Percentiles rank a stretch among this genome's conserved stretches.
Evolutionary conservation across 2,113 vertebrate species (phyloP).

Genomic region (Leptodactylus fuscus): DNA sequence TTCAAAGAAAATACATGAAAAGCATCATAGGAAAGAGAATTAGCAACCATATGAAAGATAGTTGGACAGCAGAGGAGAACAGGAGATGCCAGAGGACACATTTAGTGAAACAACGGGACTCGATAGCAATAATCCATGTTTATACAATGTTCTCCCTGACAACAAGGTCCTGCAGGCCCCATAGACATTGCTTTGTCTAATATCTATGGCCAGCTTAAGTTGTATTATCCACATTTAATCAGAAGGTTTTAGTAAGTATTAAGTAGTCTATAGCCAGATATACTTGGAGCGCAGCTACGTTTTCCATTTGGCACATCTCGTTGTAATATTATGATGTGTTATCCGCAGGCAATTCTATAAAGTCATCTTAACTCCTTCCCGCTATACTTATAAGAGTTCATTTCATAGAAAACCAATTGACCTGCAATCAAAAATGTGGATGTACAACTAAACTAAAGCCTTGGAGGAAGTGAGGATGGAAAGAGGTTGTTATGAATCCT

Average conservation of each 20-base stretch:
- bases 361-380: background rate
- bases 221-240: conserved; percentile 19
- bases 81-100: background rate
- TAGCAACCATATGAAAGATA: background rate
- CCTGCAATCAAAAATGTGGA: background rate
- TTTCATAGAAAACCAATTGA: background rate
- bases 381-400: background rate
- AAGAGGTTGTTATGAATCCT: no score
- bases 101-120: background rate
- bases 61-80: background rate
- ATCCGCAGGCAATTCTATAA: background rate
- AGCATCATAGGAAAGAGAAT: background rate
- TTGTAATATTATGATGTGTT: background rate
- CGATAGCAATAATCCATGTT: background rate
- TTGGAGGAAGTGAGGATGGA: background rate
- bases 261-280: background rate
- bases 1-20: background rate
- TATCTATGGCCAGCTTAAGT: conserved; percentile 6
- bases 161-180: background rate
- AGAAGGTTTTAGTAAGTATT: conserved; percentile 29
- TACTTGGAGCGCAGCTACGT: background rate
- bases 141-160: background rate
- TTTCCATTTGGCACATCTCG: background rate
- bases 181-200: background rate
- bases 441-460: background rate